Conservation (phyloP, 2,113 vertebrate species). For the Plotosus lineatus region DNA sequence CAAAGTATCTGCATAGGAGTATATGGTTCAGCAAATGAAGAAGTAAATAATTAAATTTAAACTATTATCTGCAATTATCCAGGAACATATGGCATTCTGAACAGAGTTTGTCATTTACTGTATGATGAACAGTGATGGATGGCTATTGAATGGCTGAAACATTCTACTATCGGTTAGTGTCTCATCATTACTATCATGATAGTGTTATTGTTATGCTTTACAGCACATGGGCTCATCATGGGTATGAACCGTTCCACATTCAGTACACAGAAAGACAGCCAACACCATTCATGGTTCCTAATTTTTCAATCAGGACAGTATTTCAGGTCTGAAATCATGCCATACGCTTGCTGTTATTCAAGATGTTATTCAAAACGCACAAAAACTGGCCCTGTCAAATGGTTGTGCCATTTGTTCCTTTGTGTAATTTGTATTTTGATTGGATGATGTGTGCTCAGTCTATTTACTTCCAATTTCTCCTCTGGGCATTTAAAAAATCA, state of each 20-base stretch:
- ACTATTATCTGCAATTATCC: background rate
- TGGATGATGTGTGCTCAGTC: background rate
- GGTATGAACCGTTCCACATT: background rate
- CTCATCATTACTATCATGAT: background rate
- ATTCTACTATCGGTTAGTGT: background rate
- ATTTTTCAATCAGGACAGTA: background rate
- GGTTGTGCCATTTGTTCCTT: background rate
- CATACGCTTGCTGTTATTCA: background rate
- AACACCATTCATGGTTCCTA: background rate
- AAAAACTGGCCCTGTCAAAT: background rate
- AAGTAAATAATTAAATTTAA: background rate
- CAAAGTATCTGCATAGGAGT: no score
- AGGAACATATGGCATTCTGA: background rate
- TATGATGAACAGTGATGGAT: background rate
- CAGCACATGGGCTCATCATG: background rate
- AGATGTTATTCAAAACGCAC: background rate
- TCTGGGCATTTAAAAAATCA: background rate
- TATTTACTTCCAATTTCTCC: conserved; percentile 2
- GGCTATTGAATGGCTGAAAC: background rate
- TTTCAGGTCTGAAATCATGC: conserved; percentile 7
- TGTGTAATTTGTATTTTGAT: conserved; percentile 7
- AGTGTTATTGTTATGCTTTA: background rate
- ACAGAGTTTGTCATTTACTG: background rate
- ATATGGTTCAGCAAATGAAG: no score
- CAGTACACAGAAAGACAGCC: background rate